Conservation (phyloP, 2,888 invertebrate genomes). For the Harmothoe impar region DNA sequence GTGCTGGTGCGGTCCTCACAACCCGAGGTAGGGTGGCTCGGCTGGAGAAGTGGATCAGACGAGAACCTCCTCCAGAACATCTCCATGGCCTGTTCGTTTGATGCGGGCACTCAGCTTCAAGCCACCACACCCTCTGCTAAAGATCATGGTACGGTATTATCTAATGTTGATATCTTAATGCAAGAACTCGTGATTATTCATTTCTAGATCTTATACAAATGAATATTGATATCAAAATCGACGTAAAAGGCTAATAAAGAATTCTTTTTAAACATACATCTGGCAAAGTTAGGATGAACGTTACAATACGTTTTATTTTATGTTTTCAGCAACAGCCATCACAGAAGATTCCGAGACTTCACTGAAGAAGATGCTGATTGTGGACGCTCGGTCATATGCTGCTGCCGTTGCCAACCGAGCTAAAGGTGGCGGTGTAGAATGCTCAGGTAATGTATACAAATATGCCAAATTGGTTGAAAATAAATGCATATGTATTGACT, state of each 20-base stretch:
- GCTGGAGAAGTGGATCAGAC: conserved; percentile 95
- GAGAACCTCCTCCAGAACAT: conserved; percentile 90
- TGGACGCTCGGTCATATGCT: conserved; percentile 97
- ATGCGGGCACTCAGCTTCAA: conserved; percentile 40
- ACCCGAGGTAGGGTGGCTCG: conserved; percentile 96
- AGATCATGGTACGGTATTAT: conserved; percentile 2
- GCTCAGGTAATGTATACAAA: conserved; percentile 86
- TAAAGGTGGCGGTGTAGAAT: conserved; percentile 98
- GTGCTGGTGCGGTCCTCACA: conserved; percentile 97
- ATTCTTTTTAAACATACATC: too few species aligned
- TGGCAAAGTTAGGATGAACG: too few species aligned
- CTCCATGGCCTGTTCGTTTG: conserved; percentile 67
- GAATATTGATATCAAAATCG: too few species aligned
- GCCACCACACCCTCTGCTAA: neutral
- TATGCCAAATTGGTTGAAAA: neutral
- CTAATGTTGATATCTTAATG: too few species aligned
- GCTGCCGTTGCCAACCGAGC: conserved; percentile 98
- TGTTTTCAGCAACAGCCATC: neutral
- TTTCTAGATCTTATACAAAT: too few species aligned
- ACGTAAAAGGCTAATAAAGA: too few species aligned
- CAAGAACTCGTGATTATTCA: too few species aligned
- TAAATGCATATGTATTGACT: too few species aligned
- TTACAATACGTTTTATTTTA: too few species aligned
- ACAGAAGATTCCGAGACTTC: conserved; percentile 13
- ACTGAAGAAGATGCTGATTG: conserved; percentile 91